Percentiles rank a stretch among this genome's conserved stretches.
These are phyloP conservation scores for Notarius lentiginosus DNA, from an alignment of 2,113 vertebrate genomes.

Conservation along the genomic window DNA sequence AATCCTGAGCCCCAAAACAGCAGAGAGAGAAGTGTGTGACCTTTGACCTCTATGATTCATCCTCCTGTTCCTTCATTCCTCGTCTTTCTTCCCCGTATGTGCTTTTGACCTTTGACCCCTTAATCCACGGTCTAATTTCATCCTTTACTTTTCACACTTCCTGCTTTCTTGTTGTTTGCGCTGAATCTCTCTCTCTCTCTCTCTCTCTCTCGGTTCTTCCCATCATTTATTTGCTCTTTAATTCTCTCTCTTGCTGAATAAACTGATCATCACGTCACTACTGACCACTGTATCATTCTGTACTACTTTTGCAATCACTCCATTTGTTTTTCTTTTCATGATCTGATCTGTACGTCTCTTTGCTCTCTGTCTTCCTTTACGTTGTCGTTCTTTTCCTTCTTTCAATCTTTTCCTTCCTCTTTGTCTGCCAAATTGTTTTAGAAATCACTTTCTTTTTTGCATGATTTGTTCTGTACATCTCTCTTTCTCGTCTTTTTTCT, in stretches of 20 bases:
- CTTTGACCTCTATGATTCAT: background rate
- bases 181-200: background rate
- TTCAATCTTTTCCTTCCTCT: background rate
- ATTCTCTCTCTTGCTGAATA: background rate
- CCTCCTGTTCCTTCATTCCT: background rate
- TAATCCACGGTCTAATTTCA: background rate
- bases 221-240: slow-evolving; percentile 7
- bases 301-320: background rate
- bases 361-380: background rate
- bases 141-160: background rate
- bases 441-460: background rate
- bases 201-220: background rate
- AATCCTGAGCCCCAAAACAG: background rate
- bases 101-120: background rate
- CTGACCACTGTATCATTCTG: background rate
- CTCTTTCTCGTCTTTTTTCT: background rate
- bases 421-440: background rate
- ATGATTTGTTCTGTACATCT: background rate
- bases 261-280: background rate
- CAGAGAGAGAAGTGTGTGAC: too few relatives aligned
- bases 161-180: background rate
- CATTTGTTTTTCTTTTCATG: background rate
- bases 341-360: background rate
- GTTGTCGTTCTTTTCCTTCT: background rate
- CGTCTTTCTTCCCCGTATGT: background rate